Base-by-base conservation (phyloP, 2,797 vertebrate species). In the Pyrocephalus nanus region DNA sequence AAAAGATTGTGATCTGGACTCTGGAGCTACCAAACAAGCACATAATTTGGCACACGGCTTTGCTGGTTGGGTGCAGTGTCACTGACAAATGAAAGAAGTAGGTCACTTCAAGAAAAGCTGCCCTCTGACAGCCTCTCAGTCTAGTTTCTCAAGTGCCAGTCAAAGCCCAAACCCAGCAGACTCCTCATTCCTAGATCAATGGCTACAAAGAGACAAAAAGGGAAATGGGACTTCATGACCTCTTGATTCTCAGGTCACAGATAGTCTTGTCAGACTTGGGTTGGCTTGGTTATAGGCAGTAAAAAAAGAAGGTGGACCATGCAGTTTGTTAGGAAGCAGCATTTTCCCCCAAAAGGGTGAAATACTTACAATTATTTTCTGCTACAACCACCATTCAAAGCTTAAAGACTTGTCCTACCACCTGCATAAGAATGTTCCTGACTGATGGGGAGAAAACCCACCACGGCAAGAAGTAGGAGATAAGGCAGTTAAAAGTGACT, bases 61-160 rank as follows among this genome's bases (percentile, higher is more conserved):
- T n/a, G 34, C 53, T 67, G 60, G 27, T 3, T 82, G 60, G 25
- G 45, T 2, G 23, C 67, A 29, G 42, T 29, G 25, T 42, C 11
- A 15, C 47, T 71, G 65, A 42, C 69, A 54, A 38, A 62, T 27
- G 11, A 80, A 92, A 60, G 34, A 42, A 82, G 32, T 11, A 69
- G n/a, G 53, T 62, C 53, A 58, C n/a, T 67, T 93, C 43, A 77
- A 67, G 58, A 80, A 89, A 58, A 60, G 70, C 47, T 91, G 72
- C 22, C 15, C 57, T 57, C 7, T 36, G 50, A 61, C 27, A 82
- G 57, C 17, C 29, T 80, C 78, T 83, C 69, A 25, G 14, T 34
- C 27, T 61, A 43, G 32, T 40, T 81, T 81, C 50, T 93, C 21
- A 75, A 36, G 25, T 11, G 15, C 43, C 34, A 73, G 42, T 11